These are phyloP conservation scores for Hylaeus anthracinus DNA, from an alignment of 1,140 invertebrate species.

Conservation along the genomic window DNA sequence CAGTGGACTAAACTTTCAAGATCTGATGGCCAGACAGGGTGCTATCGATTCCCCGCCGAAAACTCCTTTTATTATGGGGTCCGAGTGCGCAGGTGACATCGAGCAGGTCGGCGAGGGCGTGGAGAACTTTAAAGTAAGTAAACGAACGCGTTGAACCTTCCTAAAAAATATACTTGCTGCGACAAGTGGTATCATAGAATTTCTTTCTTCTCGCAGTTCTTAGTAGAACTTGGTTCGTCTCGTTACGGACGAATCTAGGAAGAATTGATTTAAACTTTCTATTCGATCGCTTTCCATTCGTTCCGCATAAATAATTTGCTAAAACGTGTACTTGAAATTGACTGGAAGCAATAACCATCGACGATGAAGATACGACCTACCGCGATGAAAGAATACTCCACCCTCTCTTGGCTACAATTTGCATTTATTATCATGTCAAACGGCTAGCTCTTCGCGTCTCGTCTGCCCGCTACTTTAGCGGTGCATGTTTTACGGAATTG, in stretches of 20 bases:
- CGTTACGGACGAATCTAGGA: too few species aligned
- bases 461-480: background rate
- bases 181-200: too few species aligned
- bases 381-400: background rate
- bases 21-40: constrained; percentile 92
- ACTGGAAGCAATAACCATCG: background rate
- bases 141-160: background rate
- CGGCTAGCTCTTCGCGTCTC: background rate
- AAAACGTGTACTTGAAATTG: too few species aligned
- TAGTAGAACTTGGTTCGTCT: too few species aligned
- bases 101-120: constrained; percentile 91
- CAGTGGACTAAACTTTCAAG: constrained; percentile 91
- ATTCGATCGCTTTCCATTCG: too few species aligned
- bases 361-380: background rate
- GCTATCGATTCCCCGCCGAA: constrained; percentile 91
- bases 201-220: background rate
- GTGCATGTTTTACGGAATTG: background rate
- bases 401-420: background rate
- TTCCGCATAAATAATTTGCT: too few species aligned
- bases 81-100: constrained; percentile 93
- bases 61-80: constrained; percentile 92
- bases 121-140: constrained; percentile 89
- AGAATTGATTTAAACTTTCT: too few species aligned
- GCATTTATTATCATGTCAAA: constrained; percentile 35
- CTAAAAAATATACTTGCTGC: too few species aligned